Base-by-base conservation (phyloP, 2,113 vertebrate genomes). In the Calonectris borealis region DNA sequence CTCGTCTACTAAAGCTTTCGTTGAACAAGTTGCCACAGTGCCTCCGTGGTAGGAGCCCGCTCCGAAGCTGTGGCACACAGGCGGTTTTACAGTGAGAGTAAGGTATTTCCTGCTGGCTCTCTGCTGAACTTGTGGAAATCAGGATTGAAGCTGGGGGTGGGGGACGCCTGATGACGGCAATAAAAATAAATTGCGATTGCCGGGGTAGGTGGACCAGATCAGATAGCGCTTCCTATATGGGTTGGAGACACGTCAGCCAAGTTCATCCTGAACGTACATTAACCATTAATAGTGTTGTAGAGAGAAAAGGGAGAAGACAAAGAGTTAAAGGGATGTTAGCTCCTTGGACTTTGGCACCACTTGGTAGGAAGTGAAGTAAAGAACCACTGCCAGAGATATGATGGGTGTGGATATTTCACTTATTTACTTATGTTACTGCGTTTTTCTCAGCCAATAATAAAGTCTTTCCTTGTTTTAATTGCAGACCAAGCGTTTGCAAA, bases 331-430 rank as follows among this genome's bases (percentile, higher is more conserved):
- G 60, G 46, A 78, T 90, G 68, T 90, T 86, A 66, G n/a, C 51
- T 81, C 26, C 64, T 87, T 94, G 93, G 96, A 91, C 90, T 96
- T 96, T 71, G 72, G 72, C 90, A 94, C 57, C 0, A 0, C 29
- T 81, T 78, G 61, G 68, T 81, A 81, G 85, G 90, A 92, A 95
- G 24, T 83, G 72, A 93, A 55, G 65, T 93, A 78, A 88, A 78
- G 83, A 93, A 82, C 44, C 31, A 25, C 15, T 92, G 83, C 86
- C 88, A 92, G 65, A 96, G 92, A 89, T 95, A 93, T 1, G n/a
- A 78, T 93, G 88, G 88, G 90, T 92, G 96, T 86, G 83, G 88
- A 46, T 91, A 60, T 96, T 96, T 94, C 72, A 71, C 38, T 90
- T 96, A 94, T 92, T 97, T 97, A 68, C 69, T 88, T 92, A 78